Percentiles rank a stretch among this genome's conserved stretches.
phyloP scores from a whole-genome alignment of 2,888 invertebrate genomes.

The Gibbula magus region DNA sequence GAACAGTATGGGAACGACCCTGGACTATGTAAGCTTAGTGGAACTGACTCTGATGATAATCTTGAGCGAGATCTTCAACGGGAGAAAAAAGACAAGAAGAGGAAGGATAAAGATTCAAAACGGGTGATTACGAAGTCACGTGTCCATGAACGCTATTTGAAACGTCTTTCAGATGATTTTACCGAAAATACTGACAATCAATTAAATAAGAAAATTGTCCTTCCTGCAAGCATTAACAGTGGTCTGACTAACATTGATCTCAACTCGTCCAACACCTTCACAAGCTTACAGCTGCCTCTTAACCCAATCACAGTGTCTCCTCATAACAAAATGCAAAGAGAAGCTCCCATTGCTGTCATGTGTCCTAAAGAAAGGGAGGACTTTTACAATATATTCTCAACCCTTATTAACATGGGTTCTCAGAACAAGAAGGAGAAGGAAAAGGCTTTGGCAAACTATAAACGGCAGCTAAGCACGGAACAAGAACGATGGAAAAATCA shows the following conservation, averaged over 20 bases:
- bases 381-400: constrained; percentile 81
- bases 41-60: constrained; percentile 66
- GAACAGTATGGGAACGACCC: constrained; percentile 59
- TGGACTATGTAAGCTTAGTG: constrained; percentile 55
- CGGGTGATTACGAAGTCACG: constrained; percentile 57
- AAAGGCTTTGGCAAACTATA: constrained; percentile 51
- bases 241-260: constrained; percentile 47
- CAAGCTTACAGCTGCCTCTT: constrained; percentile 30
- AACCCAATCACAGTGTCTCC: constrained; percentile 31
- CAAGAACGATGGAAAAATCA: constrained; percentile 92
- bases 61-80: constrained; percentile 49
- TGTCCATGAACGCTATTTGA: constrained; percentile 54
- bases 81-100: constrained; percentile 56
- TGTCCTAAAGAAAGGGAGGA: constrained; percentile 64
- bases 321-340: constrained; percentile 33
- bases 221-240: constrained; percentile 27
- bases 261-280: constrained; percentile 57
- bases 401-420: constrained; percentile 83
- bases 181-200: constrained; percentile 43
- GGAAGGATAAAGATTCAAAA: constrained; percentile 56
- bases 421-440: constrained; percentile 71
- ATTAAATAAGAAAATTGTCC: constrained; percentile 22
- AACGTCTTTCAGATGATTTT: constrained; percentile 56
- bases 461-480: constrained; percentile 81
- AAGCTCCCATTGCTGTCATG: constrained; percentile 40